A percentile compares a stretch with the other conserved stretches of the same genome.
These are phyloP conservation scores for Orius insidiosus DNA, from an alignment of 1,140 invertebrate species.

Conservation along the genomic window DNA sequence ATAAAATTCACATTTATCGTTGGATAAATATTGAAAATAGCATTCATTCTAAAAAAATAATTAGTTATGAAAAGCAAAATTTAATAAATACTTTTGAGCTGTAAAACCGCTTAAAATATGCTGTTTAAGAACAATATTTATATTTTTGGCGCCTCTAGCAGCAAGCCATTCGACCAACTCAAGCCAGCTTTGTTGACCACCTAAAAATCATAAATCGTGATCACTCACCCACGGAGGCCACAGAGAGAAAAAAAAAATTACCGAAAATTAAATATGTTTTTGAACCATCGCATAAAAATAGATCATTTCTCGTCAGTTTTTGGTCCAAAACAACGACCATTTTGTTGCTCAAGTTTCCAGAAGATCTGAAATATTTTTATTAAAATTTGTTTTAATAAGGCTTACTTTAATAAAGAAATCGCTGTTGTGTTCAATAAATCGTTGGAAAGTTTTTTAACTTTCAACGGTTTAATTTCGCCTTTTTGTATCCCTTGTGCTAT, in stretches of 20 bases:
- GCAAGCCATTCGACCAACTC: conserved; percentile 18
- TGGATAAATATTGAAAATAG: not conserved
- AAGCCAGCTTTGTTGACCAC: conserved; percentile 14
- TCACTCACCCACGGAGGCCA: no score
- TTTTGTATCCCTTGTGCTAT: conserved; percentile 8
- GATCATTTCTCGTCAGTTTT: not conserved
- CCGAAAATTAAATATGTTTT: conserved; percentile 6
- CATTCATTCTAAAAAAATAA: not conserved
- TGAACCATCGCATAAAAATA: not conserved
- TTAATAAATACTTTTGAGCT: no score
- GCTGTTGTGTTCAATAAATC: conserved; percentile 5
- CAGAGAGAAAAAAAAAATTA: not conserved
- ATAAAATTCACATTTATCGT: conserved; percentile 1
- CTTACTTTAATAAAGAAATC: conserved; percentile 10
- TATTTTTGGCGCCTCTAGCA: conserved; percentile 14
- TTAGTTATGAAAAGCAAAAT: not conserved
- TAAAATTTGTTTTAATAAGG: no score
- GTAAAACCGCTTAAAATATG: not conserved
- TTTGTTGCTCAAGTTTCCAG: not conserved
- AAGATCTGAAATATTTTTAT: conserved; percentile 5
- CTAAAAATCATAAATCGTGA: no score
- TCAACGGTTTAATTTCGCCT: conserved; percentile 11
- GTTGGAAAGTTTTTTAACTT: not conserved
- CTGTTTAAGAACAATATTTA: conserved; percentile 11
- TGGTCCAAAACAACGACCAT: conserved; percentile 1